Evolutionary conservation across 2,797 vertebrate genomes (phyloP).

Genomic region (Vultur gryphus): DNA sequence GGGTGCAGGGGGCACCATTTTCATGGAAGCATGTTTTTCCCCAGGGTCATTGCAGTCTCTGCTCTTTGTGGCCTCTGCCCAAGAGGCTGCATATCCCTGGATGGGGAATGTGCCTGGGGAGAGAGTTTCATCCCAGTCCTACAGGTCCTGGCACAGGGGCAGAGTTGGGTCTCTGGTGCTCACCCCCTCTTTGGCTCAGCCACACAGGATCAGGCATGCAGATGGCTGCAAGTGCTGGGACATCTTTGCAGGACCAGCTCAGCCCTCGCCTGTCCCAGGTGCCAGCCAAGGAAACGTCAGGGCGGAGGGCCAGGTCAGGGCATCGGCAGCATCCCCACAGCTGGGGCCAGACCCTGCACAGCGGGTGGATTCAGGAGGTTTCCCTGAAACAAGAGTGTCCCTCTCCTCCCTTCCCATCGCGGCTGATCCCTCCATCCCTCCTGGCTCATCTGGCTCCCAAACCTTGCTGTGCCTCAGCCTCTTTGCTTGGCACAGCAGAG

Average conservation of each 20-base stretch:
- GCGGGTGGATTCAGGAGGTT: fast-evolving
- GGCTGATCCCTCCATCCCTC: not conserved
- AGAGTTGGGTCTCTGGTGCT: not conserved
- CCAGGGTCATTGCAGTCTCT: fast-evolving
- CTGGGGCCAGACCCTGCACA: not conserved
- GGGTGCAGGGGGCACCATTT: not conserved
- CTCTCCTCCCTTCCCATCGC: not conserved
- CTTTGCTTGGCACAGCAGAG: not conserved
- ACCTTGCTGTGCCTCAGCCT: not conserved
- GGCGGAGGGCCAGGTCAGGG: not conserved
- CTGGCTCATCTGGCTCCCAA: not conserved
- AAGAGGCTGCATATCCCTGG: not conserved
- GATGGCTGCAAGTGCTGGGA: not conserved
- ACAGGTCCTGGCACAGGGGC: not conserved
- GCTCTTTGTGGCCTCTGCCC: not conserved
- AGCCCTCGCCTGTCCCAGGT: not conserved
- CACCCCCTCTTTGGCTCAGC: not conserved
- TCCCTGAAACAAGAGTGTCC: not conserved
- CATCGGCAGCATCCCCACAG: fast-evolving
- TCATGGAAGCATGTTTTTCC: not conserved
- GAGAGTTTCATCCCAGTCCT: not conserved
- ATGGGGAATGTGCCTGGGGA: not conserved
- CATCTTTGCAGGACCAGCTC: not conserved
- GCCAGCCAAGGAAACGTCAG: not conserved
- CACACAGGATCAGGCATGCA: fast-evolving